Evolutionary conservation across 2,113 vertebrate genomes (phyloP).

Genomic region (Toxotes jaculatrix): DNA sequence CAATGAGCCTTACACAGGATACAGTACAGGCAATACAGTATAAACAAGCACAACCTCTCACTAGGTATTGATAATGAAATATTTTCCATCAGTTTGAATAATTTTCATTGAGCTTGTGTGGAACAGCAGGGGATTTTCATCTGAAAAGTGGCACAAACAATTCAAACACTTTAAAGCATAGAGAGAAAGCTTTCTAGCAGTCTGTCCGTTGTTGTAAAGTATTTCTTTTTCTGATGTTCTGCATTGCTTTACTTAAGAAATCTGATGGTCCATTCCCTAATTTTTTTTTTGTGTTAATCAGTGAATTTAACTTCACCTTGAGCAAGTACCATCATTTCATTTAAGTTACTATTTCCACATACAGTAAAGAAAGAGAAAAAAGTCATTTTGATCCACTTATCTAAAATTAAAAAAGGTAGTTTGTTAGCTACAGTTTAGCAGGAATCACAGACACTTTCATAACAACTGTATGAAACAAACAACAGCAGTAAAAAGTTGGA

Average conservation of each 20-base stretch:
- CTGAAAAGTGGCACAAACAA: no score
- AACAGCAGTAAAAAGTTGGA: constrained; percentile 22
- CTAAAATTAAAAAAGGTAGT: constrained; percentile 10
- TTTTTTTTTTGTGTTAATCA: not conserved
- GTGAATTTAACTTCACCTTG: not conserved
- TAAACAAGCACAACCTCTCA: no score
- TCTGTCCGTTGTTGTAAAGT: no score
- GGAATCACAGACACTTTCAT: not conserved
- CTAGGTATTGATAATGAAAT: no score
- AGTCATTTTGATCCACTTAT: not conserved
- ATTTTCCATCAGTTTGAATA: no score
- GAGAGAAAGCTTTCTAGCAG: no score
- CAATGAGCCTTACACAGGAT: not conserved
- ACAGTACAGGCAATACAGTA: no score
- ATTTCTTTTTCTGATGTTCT: not conserved
- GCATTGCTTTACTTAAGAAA: not conserved
- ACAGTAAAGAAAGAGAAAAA: not conserved
- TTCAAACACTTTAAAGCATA: no score
- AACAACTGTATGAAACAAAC: not conserved
- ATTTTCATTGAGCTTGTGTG: no score
- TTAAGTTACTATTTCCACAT: not conserved
- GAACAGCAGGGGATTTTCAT: not conserved
- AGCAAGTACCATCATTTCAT: not conserved
- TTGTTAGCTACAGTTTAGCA: constrained; percentile 7
- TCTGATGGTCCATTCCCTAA: not conserved